Percentiles rank a stretch among this genome's conserved stretches.
Evolutionary conservation across 23 tunicate genomes (phyloP).

Genomic region (Phallusia fumigata): DNA sequence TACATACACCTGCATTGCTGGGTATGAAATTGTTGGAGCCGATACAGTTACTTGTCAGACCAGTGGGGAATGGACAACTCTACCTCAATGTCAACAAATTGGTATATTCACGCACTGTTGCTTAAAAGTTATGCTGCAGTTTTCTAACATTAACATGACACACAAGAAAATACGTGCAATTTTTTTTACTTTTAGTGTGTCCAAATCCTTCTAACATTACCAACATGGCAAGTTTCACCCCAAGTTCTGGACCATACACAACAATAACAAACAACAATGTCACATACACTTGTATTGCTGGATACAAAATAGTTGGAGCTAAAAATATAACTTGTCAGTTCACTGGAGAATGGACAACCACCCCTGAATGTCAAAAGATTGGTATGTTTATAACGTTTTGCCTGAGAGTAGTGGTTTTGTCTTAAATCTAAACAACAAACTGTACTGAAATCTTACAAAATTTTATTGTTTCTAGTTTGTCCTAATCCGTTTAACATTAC

Average conservation of each 20-base stretch:
- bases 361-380: not conserved
- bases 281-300: not conserved
- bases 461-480: not conserved
- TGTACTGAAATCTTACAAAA: too few relatives aligned
- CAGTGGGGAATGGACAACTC: not conserved
- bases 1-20: not conserved
- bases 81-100: not conserved
- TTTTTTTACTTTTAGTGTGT: not conserved
- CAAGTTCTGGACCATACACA: not conserved
- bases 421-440: too few relatives aligned
- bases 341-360: not conserved
- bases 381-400: not conserved
- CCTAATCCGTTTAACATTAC: not conserved
- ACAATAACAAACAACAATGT: not conserved
- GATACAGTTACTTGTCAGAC: not conserved
- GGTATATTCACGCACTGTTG: too few relatives aligned
- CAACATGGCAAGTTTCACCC: not conserved
- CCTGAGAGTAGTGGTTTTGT: too few relatives aligned
- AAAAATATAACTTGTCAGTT: not conserved
- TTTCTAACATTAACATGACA: too few relatives aligned
- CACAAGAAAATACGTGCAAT: too few relatives aligned
- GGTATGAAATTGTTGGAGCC: not conserved
- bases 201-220: not conserved
- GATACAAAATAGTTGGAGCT: not conserved
- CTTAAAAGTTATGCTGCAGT: too few relatives aligned